phyloP scores from a whole-genome alignment of 2,113 vertebrate genomes.

The Ciconia stormi region DNA sequence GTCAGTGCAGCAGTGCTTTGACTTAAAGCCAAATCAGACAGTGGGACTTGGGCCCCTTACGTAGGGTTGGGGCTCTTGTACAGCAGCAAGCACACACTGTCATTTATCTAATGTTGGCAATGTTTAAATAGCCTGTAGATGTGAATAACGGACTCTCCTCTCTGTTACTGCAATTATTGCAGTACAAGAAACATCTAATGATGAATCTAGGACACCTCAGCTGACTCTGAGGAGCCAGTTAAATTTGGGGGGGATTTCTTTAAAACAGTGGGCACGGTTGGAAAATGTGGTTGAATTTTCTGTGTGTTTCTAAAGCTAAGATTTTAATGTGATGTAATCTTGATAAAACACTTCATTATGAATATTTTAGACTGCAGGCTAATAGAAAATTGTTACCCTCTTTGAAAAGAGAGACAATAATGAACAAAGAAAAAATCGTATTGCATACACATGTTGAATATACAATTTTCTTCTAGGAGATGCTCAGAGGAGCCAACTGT shows the following conservation, averaged over 20 bases:
- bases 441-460: background rate
- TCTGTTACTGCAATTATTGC: background rate
- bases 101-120: background rate
- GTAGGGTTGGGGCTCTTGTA: background rate
- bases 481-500: background rate
- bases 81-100: accelerated
- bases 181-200: background rate
- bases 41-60: background rate
- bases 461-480: background rate
- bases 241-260: background rate
- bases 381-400: background rate
- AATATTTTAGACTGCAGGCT: background rate
- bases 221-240: background rate
- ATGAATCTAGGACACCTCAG: background rate
- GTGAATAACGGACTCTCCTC: background rate
- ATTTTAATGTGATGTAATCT: background rate
- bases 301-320: background rate
- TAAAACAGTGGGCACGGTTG: background rate
- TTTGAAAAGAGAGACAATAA: background rate
- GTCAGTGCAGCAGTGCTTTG: background rate
- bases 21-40: background rate
- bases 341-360: background rate
- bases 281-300: background rate
- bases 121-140: background rate
- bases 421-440: background rate